These are phyloP conservation scores for Samia ricini DNA, from an alignment of 1,140 invertebrate species.

Conservation along the genomic window DNA sequence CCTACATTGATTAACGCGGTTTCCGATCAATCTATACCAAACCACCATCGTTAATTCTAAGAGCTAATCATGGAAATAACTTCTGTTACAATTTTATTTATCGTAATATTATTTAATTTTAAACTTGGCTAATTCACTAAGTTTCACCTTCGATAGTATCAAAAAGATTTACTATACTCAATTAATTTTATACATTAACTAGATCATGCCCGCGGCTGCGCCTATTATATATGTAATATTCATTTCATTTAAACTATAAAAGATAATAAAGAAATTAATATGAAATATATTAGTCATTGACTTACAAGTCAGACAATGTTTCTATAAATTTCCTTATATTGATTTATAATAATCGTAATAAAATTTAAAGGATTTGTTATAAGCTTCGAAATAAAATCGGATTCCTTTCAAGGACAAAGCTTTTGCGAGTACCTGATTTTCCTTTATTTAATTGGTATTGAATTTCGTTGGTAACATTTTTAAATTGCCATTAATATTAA, in stretches of 20 bases:
- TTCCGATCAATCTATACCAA: too few relatives aligned
- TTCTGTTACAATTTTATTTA: too few relatives aligned
- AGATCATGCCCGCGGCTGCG: too few relatives aligned
- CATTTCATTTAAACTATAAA: too few relatives aligned
- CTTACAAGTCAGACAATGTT: not conserved
- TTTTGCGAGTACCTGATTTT: not conserved
- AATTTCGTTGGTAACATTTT: conserved; percentile 4
- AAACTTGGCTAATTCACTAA: not conserved
- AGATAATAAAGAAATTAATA: not conserved
- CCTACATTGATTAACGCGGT: too few relatives aligned
- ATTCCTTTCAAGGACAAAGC: not conserved
- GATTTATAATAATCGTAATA: not conserved
- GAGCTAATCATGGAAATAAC: too few relatives aligned
- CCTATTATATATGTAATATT: too few relatives aligned
- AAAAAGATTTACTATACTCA: not conserved
- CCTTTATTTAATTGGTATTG: conserved; percentile 11
- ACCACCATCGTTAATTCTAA: too few relatives aligned
- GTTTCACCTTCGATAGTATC: not conserved
- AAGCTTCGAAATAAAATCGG: not conserved
- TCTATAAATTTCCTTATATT: not conserved
- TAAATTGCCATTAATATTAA: conserved; percentile 7
- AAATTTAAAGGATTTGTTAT: not conserved
- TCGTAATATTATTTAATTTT: too few relatives aligned
- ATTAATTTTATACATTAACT: too few relatives aligned
- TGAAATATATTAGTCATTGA: not conserved